Evolutionary conservation across 2,888 invertebrate species (phyloP).

Genomic region (Dicyrtoma fusca): DNA sequence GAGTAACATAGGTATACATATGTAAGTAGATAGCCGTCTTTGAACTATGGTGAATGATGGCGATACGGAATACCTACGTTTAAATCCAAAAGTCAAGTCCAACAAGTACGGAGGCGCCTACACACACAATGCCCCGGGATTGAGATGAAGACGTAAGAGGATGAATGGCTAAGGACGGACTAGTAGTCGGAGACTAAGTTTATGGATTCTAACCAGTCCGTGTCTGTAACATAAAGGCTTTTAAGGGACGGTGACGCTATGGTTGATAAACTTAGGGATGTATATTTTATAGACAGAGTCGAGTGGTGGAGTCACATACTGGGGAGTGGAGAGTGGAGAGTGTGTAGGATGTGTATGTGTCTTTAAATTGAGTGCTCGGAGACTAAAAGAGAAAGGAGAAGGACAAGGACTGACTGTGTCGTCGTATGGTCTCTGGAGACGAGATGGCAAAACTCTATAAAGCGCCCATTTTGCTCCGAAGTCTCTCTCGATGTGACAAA

Average conservation of each 20-base stretch:
- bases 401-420: conserved; percentile 25
- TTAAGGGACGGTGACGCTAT: conserved; percentile 10
- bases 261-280: conserved; percentile 21
- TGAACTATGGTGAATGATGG: no score
- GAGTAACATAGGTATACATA: no score
- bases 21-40: no score
- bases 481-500: conserved; percentile 54
- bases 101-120: no score
- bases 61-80: no score
- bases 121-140: no score
- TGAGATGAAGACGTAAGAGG: not conserved
- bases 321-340: not conserved
- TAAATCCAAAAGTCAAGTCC: no score
- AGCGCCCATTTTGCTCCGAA: conserved; percentile 52
- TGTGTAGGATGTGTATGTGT: conserved; percentile 9
- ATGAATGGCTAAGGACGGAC: conserved; percentile 1
- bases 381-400: conserved; percentile 20
- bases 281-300: not conserved
- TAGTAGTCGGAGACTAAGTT: not conserved
- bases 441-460: conserved; percentile 54
- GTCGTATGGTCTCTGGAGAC: conserved; percentile 47
- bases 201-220: conserved; percentile 9
- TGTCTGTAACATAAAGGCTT: conserved; percentile 9
- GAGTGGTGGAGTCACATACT: not conserved
- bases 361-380: conserved; percentile 28